Conservation (phyloP, 2,888 invertebrate species). For the Cryptocephalus primarius region DNA sequence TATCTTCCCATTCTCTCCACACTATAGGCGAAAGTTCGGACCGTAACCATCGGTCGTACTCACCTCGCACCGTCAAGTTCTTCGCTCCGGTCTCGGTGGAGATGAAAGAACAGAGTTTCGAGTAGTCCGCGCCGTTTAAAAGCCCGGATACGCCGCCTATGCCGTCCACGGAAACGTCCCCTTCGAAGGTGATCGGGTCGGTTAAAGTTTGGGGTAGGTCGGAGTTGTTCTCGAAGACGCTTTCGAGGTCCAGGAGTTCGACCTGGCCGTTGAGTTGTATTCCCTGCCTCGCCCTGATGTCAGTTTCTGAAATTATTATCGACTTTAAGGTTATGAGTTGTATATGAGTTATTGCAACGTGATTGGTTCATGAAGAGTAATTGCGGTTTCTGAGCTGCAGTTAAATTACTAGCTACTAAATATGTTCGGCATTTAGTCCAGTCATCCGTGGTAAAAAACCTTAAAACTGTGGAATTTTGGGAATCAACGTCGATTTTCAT, state of each 20-base stretch:
- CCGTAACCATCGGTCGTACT: background rate
- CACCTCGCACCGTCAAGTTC: constrained; percentile 29
- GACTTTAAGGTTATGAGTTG: no score
- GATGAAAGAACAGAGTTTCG: constrained; percentile 25
- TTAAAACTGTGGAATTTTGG: no score
- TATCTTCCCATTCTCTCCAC: no score
- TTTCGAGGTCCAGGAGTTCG: constrained; percentile 34
- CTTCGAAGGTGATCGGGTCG: constrained; percentile 24
- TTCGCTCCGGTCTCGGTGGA: constrained; percentile 19
- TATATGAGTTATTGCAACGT: no score
- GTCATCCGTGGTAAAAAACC: no score
- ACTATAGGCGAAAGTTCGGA: no score
- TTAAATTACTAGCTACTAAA: no score
- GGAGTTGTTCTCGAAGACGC: constrained; percentile 26
- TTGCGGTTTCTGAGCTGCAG: no score
- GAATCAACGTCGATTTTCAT: no score
- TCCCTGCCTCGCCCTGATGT: constrained; percentile 10
- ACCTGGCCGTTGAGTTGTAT: constrained; percentile 26
- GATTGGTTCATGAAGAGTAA: no score
- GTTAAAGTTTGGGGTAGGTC: constrained; percentile 12
- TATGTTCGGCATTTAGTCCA: no score
- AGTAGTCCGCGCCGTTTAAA: constrained; percentile 22
- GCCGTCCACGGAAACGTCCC: constrained; percentile 23
- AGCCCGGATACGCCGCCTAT: constrained; percentile 18
- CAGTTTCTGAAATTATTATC: no score